Percentiles rank a stretch among this genome's conserved stretches.
phyloP scores from a whole-genome alignment of 1,140 invertebrate genomes.

The Aphaenogaster floridana region DNA sequence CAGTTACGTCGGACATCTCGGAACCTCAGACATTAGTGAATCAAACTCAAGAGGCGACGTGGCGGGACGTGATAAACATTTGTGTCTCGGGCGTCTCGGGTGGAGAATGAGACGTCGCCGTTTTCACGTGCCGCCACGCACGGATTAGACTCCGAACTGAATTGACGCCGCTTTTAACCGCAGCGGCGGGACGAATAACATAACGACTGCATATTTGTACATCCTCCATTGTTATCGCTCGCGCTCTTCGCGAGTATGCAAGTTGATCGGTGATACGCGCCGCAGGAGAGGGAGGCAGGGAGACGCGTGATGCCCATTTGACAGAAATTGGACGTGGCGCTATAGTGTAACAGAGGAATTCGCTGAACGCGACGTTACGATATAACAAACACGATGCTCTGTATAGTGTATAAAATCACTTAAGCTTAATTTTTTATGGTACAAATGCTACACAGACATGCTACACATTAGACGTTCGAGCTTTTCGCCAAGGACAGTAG shows the following conservation, averaged over 20 bases:
- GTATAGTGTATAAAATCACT: conserved; percentile 69
- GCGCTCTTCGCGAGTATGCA: conserved; percentile 29
- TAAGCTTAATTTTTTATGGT: conserved; percentile 78
- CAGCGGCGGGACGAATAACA: conserved; percentile 15
- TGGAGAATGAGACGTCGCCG: conserved; percentile 82
- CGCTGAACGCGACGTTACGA: conserved; percentile 42
- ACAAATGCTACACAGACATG: conserved; percentile 71
- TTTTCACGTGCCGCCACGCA: conserved; percentile 53
- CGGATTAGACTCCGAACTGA: conserved; percentile 33
- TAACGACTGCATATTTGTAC: conserved; percentile 60
- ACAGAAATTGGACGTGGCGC: background rate
- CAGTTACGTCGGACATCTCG: conserved; percentile 80
- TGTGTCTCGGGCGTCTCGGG: conserved; percentile 83
- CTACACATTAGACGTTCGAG: conserved; percentile 69
- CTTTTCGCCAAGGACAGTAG: conserved; percentile 68
- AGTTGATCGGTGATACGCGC: conserved; percentile 21
- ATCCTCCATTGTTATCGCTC: conserved; percentile 61
- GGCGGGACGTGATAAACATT: conserved; percentile 83
- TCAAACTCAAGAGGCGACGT: conserved; percentile 81
- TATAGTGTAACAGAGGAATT: conserved; percentile 34
- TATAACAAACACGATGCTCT: conserved; percentile 52
- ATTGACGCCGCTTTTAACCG: background rate
- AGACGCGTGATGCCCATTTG: background rate
- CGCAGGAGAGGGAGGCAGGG: background rate
- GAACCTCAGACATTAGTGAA: conserved; percentile 80